Base-by-base conservation (phyloP, 2,113 vertebrate genomes). In the Serinus canaria region DNA sequence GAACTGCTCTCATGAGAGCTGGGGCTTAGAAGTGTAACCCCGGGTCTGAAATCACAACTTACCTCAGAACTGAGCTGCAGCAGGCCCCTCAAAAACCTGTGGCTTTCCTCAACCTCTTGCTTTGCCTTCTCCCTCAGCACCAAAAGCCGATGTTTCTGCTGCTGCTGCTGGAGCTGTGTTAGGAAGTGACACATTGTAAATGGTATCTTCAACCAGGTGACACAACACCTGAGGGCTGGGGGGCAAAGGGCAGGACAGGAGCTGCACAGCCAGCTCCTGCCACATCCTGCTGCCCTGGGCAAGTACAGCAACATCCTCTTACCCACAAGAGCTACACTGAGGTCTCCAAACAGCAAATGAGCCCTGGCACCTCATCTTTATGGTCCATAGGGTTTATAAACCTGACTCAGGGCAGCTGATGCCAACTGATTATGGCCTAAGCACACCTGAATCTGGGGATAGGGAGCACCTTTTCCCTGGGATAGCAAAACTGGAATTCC, bases 31-130 rank as follows among this genome's bases (percentile, higher is more conserved):
- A 37, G 16, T 3, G 4, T 13, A 35, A 21, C 11, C 9, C n/a
- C 73, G 23, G 22, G 20, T 20, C 21, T 24, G n/a, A 73, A 79
- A 53, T 3, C 2, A 12, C 19, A 27, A 44, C 52, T 95, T 84
- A 97, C 97, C 95, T 90, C 30, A 50, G 62, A 73, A 7, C 19
- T 31, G 19, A 50, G 60, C 73, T 74, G 92, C 60, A 95, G 59
- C 62, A 98, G 55, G 30, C 63, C 43, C 5, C 92, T 87, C 86
- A 97, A 68, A 39, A 89, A 70, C 58, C 50, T 91, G 95, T 95
- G 88, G 5, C 90, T 95, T 78, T 97, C 97, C 67, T 85, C 50
- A 50, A 94, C 78, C 64, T 98, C 98, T 33, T 22, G 66, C 62
- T 97, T 74, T 2, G 89, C 92, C 90, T 33, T 96, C 84, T 80